Evolutionary conservation across 2,888 invertebrate species (phyloP).

Genomic region (Tetragonula carbonaria): DNA sequence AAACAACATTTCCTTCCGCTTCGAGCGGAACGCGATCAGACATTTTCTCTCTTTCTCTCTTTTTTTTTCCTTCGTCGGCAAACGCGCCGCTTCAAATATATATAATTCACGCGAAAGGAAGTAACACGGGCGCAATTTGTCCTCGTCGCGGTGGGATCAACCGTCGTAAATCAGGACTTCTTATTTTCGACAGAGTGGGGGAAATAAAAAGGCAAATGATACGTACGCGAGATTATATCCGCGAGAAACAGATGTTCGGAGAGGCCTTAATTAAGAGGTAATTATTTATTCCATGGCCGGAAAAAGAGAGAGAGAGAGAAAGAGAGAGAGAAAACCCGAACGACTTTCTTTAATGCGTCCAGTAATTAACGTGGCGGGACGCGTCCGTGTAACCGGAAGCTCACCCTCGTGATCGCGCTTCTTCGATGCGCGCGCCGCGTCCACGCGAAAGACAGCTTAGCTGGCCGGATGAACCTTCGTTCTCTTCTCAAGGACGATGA

Average conservation of each 20-base stretch:
- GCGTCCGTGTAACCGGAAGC: conserved; percentile 38
- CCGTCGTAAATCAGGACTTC: conserved; percentile 72
- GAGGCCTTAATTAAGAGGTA: conserved; percentile 74
- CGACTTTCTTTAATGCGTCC: conserved; percentile 61
- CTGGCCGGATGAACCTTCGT: too few species aligned
- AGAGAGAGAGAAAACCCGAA: neutral
- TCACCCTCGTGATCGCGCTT: conserved; percentile 29
- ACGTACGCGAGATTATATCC: conserved; percentile 58
- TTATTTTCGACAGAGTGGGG: conserved; percentile 70
- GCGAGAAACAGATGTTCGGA: conserved; percentile 72
- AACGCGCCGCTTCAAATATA: conserved; percentile 46
- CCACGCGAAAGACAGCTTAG: neutral
- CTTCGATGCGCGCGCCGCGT: neutral
- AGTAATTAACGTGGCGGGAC: conserved; percentile 59
- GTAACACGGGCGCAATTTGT: conserved; percentile 71
- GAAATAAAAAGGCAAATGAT: conserved; percentile 50
- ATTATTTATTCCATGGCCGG: conserved; percentile 66
- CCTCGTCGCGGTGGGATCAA: conserved; percentile 70
- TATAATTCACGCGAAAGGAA: conserved; percentile 71
- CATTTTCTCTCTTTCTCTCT: neutral
- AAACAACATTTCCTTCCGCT: conserved; percentile 8
- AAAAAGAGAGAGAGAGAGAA: too few species aligned
- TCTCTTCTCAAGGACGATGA: too few species aligned
- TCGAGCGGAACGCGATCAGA: conserved; percentile 7
- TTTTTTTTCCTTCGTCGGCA: neutral